Conservation (phyloP, 2,113 vertebrate genomes). For the Stegastes partitus region DNA sequence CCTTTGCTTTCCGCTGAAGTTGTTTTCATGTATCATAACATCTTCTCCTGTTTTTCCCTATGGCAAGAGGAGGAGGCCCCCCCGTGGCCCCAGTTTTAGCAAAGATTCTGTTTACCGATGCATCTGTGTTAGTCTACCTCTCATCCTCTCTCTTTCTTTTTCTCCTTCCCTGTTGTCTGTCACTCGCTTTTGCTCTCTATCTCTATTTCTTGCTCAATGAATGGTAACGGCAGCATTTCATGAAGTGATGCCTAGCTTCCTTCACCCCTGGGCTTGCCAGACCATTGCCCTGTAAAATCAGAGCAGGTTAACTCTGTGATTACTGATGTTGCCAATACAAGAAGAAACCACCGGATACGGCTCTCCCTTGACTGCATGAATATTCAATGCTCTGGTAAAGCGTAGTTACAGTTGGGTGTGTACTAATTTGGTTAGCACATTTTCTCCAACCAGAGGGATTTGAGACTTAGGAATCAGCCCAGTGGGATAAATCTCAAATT, state of each 20-base stretch:
- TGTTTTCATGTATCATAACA: constrained; percentile 48
- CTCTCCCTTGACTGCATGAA: constrained; percentile 33
- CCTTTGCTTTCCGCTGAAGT: constrained; percentile 28
- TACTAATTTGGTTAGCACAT: constrained; percentile 49
- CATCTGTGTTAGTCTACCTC: constrained; percentile 7
- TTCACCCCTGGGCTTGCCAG: constrained; percentile 19
- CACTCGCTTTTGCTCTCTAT: neutral
- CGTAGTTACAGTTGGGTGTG: constrained; percentile 36
- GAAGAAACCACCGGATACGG: constrained; percentile 25
- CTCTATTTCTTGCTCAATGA: constrained; percentile 36
- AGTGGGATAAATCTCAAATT: constrained; percentile 53
- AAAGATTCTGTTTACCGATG: constrained; percentile 45
- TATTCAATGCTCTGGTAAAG: constrained; percentile 23
- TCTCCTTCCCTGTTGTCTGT: constrained; percentile 1
- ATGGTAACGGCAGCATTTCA: constrained; percentile 36
- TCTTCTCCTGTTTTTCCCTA: constrained; percentile 31
- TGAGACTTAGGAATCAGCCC: constrained; percentile 9
- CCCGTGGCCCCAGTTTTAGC: constrained; percentile 35
- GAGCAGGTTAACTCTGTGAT: constrained; percentile 31
- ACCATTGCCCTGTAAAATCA: constrained; percentile 26
- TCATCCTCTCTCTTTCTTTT: neutral
- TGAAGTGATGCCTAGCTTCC: constrained; percentile 3
- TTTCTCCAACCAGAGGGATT: constrained; percentile 20
- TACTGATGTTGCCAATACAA: constrained; percentile 17
- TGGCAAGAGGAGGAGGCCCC: constrained; percentile 39